Percentiles rank a stretch among this genome's conserved stretches.
Evolutionary conservation across 2,113 vertebrate species (phyloP).

Genomic region (Felis chaus): DNA sequence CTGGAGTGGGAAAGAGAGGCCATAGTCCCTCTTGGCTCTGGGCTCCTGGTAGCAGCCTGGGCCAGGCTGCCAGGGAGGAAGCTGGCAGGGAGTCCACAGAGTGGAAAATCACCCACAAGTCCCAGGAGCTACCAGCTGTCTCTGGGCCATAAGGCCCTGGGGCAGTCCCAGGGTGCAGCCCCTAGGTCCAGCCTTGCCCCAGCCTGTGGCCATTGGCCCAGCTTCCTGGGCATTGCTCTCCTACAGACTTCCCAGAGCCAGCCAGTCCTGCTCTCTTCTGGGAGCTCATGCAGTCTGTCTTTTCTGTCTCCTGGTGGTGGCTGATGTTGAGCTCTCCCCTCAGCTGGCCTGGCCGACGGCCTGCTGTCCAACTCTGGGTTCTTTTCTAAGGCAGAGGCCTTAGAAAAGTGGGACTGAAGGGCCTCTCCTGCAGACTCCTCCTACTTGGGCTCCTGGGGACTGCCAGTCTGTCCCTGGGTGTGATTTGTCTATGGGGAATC

Average conservation of each 20-base stretch:
- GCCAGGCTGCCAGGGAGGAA: neutral
- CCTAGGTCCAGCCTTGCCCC: neutral
- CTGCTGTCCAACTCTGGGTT: neutral
- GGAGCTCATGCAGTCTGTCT: neutral
- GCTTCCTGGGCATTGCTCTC: neutral
- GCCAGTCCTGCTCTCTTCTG: neutral
- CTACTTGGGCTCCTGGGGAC: neutral
- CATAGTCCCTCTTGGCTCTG: neutral
- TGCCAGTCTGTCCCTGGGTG: neutral
- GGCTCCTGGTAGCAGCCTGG: neutral
- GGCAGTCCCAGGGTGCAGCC: neutral
- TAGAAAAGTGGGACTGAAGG: neutral
- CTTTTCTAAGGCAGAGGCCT: neutral
- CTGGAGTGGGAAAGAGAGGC: neutral
- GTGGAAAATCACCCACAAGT: slow-evolving; percentile 70
- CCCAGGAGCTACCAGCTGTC: neutral
- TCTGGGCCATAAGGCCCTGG: neutral
- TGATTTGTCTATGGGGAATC: neutral
- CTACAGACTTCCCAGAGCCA: neutral
- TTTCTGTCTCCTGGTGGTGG: neutral
- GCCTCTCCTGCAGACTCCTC: neutral
- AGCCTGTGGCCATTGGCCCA: neutral
- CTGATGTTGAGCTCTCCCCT: neutral
- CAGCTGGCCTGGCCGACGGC: neutral
- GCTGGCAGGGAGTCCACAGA: slow-evolving; percentile 53